Base-by-base conservation (phyloP, 2,113 vertebrate genomes). In the Australoheros scitulus region DNA sequence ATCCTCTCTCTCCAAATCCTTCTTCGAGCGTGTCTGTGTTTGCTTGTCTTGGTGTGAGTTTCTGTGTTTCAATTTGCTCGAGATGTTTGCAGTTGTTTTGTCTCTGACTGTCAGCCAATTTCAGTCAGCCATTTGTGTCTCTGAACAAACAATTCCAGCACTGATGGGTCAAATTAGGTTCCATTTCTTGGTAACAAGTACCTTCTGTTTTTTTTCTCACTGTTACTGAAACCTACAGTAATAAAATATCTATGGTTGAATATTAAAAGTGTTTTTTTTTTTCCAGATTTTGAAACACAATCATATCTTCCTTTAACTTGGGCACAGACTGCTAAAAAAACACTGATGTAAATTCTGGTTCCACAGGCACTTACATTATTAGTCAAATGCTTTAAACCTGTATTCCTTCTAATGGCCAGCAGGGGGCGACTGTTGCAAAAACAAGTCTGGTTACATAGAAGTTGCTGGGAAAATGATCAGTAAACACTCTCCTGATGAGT, bases 71-170 rank as follows among this genome's bases (percentile, higher is more conserved):
- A 64, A 1, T 32, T 68, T 55, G 57, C 13, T n/a, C 22, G 43
- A 56, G 79, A 58, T 65, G 77, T 82, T 61, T 68, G 34, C 77
- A 29, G 24, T 76, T 41, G 38, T 41, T 41, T 41, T 11, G 38
- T 55, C 55, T 72, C 50, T 26, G 59, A 74, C 61, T 26, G 13
- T 50, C 36, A 29, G 41, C 59, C 47, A 64, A 50, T 18, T 61
- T 76, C 56, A 68, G 15, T 50, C 38, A 26, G 24, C 15, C 38
- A 47, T 24, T 26, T 13, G 64, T 11, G 34, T 61, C 20, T 77
- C 6, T 60, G 56, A 18, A 50, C 32, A 29, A 61, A 36, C 81
- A 41, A 34, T 57, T 43, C 61, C 52, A 61, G 22, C 32, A 26
- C 26, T 3, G 5, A 61, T 11, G 7, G 32, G 43, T 17, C 11